Conservation (phyloP, 2,888 invertebrate genomes). For the Tachystola acroxantha region DNA sequence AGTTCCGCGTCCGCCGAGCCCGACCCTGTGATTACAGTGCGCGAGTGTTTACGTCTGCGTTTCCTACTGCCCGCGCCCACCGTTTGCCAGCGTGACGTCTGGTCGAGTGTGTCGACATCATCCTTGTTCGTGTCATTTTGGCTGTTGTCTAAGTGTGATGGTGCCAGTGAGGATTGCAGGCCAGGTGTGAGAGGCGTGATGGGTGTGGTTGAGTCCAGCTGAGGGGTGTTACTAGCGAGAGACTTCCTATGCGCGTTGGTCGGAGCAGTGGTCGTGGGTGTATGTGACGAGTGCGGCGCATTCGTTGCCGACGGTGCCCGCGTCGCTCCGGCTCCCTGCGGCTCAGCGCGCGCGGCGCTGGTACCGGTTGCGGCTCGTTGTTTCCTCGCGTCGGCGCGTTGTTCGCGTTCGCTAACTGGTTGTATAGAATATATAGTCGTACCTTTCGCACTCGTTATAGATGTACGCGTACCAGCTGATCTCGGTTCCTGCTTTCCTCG, state of each 20-base stretch:
- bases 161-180: too few relatives aligned
- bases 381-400: not conserved
- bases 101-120: too few relatives aligned
- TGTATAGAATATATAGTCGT: not conserved
- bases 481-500: not conserved
- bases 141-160: too few relatives aligned
- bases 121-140: too few relatives aligned
- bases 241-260: too few relatives aligned
- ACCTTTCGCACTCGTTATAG: not conserved
- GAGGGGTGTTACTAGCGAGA: too few relatives aligned
- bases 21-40: not conserved
- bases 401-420: not conserved
- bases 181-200: too few relatives aligned
- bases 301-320: not conserved
- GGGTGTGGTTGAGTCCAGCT: too few relatives aligned
- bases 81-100: too few relatives aligned
- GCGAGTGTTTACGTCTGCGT: not conserved
- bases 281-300: not conserved
- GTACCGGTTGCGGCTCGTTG: not conserved
- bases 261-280: not conserved
- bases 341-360: not conserved
- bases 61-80: not conserved
- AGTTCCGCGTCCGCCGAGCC: slow-evolving; percentile 1
- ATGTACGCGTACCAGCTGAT: not conserved
- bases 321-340: not conserved